Evolutionary conservation across 2,888 invertebrate species (phyloP), one percentile per base, ranked within the genome.

Genomic region (Fragum whitleyi): DNA sequence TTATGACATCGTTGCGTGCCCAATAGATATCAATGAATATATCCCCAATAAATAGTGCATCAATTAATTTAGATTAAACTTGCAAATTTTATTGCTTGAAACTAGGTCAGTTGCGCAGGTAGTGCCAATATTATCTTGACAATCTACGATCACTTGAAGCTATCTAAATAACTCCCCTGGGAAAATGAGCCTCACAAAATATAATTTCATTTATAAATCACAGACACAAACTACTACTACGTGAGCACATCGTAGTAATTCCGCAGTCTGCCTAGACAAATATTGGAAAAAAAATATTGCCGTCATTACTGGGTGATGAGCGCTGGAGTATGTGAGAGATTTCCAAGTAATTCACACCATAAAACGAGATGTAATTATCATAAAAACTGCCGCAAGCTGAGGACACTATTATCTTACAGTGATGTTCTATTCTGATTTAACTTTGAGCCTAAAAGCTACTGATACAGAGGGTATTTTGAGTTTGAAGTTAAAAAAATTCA

Each of bases 201-300:
- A 57, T 57, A 26, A 57, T 61, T 32, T 32, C 61, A 61, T 32
- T 32, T 61, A 61, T 61, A 61, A 61, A 61, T 61, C 61, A 61
- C 32, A 16, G n/a, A 19, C 32, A 32, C 23, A n/a, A 29, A 61
- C 32, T 3, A 28, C 19, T n/a, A 32, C 19, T 61, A 61, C 61
- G 32, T 1, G 32, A 61, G 47, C 2, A 47, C 47, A n/a, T 9
- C 47, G 47, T 47, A 47, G 47, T 47, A 47, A 47, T 47, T 47
- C 47, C 47, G n/a, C 14, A n/a, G 7, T 14, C 47, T 14, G 47
- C 14, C 47, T 47, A 47, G 47, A 47, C 47, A 47, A 47, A 47
- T 47, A 47, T 47, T 47, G 47, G 47, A 47, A 47, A 47, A 14
- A n/a, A 47, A 47, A 2, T 47, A 47, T 47, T 47, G 16, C 19